Evolutionary conservation across 2,113 vertebrate species (phyloP), one percentile per base, ranked within the genome.

Genomic region (Barnardius zonarius): DNA sequence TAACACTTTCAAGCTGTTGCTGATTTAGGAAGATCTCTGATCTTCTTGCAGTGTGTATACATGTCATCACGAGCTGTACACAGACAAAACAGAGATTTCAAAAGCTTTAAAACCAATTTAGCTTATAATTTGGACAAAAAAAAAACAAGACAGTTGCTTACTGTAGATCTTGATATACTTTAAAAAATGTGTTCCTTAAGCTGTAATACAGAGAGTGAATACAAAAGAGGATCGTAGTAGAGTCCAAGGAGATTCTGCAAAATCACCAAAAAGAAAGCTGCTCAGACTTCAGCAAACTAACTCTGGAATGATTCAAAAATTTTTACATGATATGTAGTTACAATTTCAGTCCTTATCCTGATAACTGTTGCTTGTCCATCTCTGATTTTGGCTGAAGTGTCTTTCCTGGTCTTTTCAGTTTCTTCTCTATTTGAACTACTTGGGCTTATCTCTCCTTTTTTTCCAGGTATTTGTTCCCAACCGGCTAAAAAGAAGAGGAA

Each of bases 281-380:
- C 13, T 74, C 24, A 67, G 19, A 66, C 3, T 35, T 86, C 9
- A 24, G 6, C 62, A 67, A 79, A 67, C 11, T 75, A 79, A 41
- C 20, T 5, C 6, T 6, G 6, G 13, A 57, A 67, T 8, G 1
- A 3, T 48, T 72, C 1, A 8, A 62, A 62, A n/a, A 3, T 62
- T 48, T 91, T 88, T 48, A 16, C 30, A 33, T 67, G 69, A 25
- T 7, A 43, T 9, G 7, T 6, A 59, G 30, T 49, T 73, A 57
- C 4, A 55, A 30, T 63, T 88, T 52, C 83, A 63, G 17, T 57
- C 46, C 17, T 30, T 75, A 13, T 48, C 11, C 15, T 18, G 4
- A 18, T 33, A 51, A 27, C 17, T 72, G 10, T 52, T 79, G 7
- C 10, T 74, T 89, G 9, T 22, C 39, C 18, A 37, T 27, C 17